A percentile compares a stretch with the other conserved stretches of the same genome.
These are phyloP conservation scores for Saguinus midas DNA, from an alignment of 2,113 vertebrate genomes.

Conservation along the genomic window DNA sequence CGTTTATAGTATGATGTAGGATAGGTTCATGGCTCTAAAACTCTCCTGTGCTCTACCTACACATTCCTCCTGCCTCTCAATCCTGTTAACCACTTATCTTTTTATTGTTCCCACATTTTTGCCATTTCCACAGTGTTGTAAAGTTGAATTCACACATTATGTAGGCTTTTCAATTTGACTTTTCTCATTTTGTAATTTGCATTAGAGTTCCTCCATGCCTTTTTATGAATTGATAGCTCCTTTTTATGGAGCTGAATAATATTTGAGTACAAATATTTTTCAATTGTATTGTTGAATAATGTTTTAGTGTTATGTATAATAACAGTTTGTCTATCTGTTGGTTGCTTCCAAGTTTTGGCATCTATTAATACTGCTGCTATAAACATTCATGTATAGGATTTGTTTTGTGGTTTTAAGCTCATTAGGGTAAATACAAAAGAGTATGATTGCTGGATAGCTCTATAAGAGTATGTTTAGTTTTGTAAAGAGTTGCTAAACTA, in stretches of 20 bases:
- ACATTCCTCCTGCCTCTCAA: neutral
- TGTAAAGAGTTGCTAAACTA: neutral
- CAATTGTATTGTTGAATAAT: neutral
- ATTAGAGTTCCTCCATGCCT: too few species aligned
- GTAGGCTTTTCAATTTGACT: neutral
- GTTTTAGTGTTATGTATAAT: neutral
- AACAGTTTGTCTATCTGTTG: neutral
- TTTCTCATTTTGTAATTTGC: too few species aligned
- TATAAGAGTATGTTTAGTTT: neutral
- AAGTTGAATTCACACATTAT: neutral
- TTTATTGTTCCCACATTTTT: neutral
- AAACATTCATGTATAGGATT: neutral
- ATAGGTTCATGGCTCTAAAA: neutral
- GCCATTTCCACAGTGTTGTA: neutral
- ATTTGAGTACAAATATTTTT: neutral
- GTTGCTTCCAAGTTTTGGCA: neutral
- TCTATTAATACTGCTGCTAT: neutral
- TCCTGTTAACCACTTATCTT: neutral
- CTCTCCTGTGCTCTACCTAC: neutral
- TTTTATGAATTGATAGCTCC: too few species aligned
- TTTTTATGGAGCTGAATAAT: too few species aligned
- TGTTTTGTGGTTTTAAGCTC: neutral
- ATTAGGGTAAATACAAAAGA: neutral
- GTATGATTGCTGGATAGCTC: neutral
- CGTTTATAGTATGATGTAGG: neutral